These are phyloP conservation scores for Hippolais icterina DNA, from an alignment of 2,113 vertebrate genomes.

Conservation along the genomic window DNA sequence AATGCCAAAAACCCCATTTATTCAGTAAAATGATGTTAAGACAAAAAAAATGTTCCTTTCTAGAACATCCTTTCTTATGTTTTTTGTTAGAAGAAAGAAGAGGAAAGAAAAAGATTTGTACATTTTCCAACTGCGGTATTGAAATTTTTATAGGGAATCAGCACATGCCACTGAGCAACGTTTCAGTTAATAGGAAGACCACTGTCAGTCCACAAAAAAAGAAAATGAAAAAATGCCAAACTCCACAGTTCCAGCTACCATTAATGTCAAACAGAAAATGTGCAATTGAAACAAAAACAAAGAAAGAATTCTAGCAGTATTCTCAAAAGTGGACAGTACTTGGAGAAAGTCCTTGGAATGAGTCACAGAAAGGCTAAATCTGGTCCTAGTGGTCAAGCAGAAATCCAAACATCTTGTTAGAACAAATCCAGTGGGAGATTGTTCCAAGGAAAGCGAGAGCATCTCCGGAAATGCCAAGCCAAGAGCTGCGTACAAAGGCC, in stretches of 20 bases:
- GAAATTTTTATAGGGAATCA: background rate
- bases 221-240: background rate
- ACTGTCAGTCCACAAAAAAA: background rate
- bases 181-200: conserved; percentile 18
- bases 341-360: background rate
- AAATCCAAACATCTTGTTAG: background rate
- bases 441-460: background rate
- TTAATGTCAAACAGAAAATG: conserved; percentile 13
- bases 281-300: background rate
- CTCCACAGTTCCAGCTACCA: background rate
- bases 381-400: background rate
- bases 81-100: background rate
- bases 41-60: background rate
- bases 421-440: background rate
- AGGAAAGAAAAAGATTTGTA: background rate
- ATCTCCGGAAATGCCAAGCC: background rate
- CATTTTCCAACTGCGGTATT: background rate
- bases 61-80: background rate
- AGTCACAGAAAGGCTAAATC: background rate
- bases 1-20: background rate
- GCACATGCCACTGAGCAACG: background rate
- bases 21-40: background rate
- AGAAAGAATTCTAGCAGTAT: background rate
- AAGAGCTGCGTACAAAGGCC: background rate
- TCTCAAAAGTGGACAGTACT: background rate